A percentile compares a stretch with the other conserved stretches of the same genome.
Evolutionary conservation across 2,113 vertebrate species (phyloP).

Genomic region (Nannospalax galili): DNA sequence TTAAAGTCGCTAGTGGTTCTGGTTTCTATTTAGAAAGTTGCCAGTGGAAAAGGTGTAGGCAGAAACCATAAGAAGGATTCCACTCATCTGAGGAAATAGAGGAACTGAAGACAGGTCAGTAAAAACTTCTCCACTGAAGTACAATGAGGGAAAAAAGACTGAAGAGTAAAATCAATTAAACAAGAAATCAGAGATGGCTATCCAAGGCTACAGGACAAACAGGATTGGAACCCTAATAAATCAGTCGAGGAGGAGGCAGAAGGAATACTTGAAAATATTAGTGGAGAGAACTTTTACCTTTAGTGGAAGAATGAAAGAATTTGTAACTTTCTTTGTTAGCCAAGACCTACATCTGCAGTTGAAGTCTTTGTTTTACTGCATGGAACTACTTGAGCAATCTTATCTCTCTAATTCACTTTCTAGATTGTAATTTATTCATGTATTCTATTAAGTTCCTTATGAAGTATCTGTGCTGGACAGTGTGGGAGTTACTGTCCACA

Average conservation of each 20-base stretch:
- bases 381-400: background rate
- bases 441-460: background rate
- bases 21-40: background rate
- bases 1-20: background rate
- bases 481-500: background rate
- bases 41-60: background rate
- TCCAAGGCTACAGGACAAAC: background rate
- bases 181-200: background rate
- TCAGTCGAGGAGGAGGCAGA: background rate
- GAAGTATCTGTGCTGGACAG: background rate
- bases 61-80: background rate
- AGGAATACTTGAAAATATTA: background rate
- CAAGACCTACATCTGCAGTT: background rate
- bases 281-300: background rate
- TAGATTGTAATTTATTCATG: background rate
- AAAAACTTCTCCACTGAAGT: background rate
- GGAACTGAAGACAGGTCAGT: background rate
- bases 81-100: background rate
- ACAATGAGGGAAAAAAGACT: background rate
- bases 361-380: background rate
- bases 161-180: background rate
- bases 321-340: background rate
- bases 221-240: background rate
- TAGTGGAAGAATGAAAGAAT: background rate
- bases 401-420: background rate